Evolutionary conservation across 2,113 vertebrate genomes (phyloP).

Genomic region (Pluvialis apricaria): DNA sequence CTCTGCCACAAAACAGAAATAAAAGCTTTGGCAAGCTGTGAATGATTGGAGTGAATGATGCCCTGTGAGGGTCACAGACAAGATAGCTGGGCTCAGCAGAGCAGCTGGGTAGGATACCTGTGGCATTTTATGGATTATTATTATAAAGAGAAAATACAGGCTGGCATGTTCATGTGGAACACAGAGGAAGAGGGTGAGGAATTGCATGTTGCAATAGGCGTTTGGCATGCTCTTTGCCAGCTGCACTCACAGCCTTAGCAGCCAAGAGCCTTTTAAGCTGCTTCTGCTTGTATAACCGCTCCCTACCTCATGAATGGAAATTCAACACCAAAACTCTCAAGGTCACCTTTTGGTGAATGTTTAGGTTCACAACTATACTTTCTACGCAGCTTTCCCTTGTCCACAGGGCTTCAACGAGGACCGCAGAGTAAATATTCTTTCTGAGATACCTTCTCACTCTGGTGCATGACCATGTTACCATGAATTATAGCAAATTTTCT

Average conservation of each 20-base stretch:
- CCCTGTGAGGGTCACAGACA: background rate
- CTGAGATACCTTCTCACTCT: background rate
- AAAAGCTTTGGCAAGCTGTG: background rate
- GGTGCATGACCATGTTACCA: background rate
- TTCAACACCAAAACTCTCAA: background rate
- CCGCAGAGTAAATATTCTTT: background rate
- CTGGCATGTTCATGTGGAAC: accelerated
- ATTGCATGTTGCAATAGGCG: accelerated
- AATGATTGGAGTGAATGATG: background rate
- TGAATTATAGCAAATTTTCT: background rate
- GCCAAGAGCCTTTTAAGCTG: background rate
- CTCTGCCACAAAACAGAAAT: background rate
- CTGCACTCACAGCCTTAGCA: background rate
- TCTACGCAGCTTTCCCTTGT: background rate
- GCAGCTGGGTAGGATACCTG: background rate
- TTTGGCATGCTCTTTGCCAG: background rate
- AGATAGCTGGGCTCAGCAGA: accelerated
- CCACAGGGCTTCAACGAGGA: background rate
- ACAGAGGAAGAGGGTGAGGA: background rate
- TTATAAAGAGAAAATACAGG: background rate
- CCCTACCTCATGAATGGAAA: background rate
- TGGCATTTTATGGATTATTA: background rate
- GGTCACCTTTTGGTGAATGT: background rate
- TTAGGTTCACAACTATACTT: background rate
- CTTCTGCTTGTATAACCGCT: background rate